Conservation (phyloP, 2,113 vertebrate genomes). For the Mionectes macconnelli region DNA sequence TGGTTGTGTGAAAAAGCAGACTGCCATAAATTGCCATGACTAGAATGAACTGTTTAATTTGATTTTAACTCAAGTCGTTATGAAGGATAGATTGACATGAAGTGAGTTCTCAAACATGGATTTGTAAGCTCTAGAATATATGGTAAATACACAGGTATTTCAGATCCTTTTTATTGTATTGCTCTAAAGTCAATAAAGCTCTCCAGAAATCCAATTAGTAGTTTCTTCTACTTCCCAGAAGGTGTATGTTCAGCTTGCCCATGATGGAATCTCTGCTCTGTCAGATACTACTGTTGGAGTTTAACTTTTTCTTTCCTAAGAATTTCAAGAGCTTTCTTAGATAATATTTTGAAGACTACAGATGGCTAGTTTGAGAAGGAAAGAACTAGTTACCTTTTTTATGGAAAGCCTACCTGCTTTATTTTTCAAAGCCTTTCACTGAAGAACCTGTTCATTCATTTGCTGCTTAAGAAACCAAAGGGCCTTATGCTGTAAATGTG, state of each 20-base stretch:
- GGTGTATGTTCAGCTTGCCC: constrained; percentile 48
- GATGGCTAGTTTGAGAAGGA: constrained; percentile 65
- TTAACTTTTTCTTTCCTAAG: constrained; percentile 56
- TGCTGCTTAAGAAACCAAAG: constrained; percentile 77
- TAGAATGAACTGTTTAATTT: constrained; percentile 17
- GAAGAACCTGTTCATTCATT: constrained; percentile 67
- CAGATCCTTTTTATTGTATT: constrained; percentile 64
- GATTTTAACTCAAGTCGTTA: constrained; percentile 43
- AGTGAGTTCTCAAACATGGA: constrained; percentile 51
- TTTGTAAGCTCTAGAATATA: constrained; percentile 62
- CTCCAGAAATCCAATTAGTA: constrained; percentile 53
- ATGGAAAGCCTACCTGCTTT: constrained; percentile 59
- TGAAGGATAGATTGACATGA: constrained; percentile 29
- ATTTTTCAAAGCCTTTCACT: constrained; percentile 70
- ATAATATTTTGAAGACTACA: constrained; percentile 36
- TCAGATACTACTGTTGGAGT: constrained; percentile 19
- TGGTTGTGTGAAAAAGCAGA: constrained; percentile 18
- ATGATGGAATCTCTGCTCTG: constrained; percentile 29
- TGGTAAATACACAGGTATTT: constrained; percentile 60
- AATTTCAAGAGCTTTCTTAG: constrained; percentile 62
- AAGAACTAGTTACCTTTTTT: constrained; percentile 57
- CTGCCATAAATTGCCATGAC: constrained; percentile 31
- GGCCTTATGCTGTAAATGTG: constrained; percentile 78
- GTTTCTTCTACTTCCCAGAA: constrained; percentile 60
- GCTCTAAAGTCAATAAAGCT: constrained; percentile 69